These are phyloP conservation scores for Lithophane semibrunnea DNA, from an alignment of 2,888 invertebrate genomes.

Conservation along the genomic window DNA sequence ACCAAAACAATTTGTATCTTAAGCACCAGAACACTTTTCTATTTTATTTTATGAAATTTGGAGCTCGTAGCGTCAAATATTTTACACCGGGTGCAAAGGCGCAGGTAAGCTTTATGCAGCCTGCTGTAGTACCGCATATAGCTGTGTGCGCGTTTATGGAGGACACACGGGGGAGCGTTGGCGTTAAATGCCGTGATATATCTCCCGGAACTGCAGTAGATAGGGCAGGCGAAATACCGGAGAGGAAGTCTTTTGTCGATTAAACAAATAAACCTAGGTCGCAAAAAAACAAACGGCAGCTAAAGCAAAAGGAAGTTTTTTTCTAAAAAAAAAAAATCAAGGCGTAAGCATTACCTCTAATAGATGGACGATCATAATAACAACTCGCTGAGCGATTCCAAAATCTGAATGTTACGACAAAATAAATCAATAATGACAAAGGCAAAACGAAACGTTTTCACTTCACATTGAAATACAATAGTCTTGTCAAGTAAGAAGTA, in stretches of 20 bases:
- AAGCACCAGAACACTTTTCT: constrained; percentile 50
- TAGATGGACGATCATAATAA: constrained; percentile 26
- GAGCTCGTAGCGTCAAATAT: constrained; percentile 64
- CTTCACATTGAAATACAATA: constrained; percentile 59
- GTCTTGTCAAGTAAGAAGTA: constrained; percentile 60
- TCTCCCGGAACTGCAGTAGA: constrained; percentile 71
- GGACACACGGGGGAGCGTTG: constrained; percentile 68
- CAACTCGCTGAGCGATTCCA: constrained; percentile 41
- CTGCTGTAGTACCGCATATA: constrained; percentile 56
- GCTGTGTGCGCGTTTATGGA: constrained; percentile 61
- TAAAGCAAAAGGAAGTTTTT: neutral
- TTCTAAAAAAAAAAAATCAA: neutral
- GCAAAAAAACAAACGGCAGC: neutral
- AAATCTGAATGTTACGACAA: constrained; percentile 51
- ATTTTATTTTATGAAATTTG: constrained; percentile 66
- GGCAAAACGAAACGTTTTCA: constrained; percentile 60
- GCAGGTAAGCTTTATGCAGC: constrained; percentile 70
- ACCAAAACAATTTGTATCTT: constrained; percentile 56
- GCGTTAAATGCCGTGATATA: constrained; percentile 74
- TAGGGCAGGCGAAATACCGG: constrained; percentile 61
- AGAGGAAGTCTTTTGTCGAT: constrained; percentile 44
- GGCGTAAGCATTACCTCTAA: neutral
- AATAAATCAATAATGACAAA: constrained; percentile 60
- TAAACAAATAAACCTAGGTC: constrained; percentile 36
- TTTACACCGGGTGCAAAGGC: constrained; percentile 67